Percentiles rank a stretch among this genome's conserved stretches.
These are phyloP conservation scores for Peucedramus taeniatus DNA, from an alignment of 2,113 vertebrate species.

Conservation along the genomic window DNA sequence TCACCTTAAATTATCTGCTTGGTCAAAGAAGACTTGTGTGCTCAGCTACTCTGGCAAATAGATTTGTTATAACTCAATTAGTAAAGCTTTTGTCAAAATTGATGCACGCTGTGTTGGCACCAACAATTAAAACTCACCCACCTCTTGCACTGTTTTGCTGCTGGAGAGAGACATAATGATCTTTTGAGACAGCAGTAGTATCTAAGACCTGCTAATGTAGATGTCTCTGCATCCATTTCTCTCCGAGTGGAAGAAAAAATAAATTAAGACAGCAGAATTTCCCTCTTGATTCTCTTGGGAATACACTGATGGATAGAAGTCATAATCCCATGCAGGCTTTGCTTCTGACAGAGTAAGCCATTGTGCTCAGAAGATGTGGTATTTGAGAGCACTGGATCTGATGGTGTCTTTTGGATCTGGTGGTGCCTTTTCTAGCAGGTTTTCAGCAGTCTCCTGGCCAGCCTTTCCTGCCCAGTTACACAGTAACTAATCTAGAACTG, in stretches of 20 bases:
- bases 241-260: not conserved
- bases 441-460: not conserved
- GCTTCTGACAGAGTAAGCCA: not conserved
- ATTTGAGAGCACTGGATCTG: not conserved
- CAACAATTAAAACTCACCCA: not conserved
- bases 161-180: not conserved
- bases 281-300: not conserved
- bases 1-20: not conserved
- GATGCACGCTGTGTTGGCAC: not conserved
- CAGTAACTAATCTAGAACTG: not conserved
- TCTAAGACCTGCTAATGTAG: not conserved
- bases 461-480: not conserved
- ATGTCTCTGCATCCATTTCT: not conserved
- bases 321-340: not conserved
- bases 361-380: not conserved
- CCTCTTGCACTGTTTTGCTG: not conserved
- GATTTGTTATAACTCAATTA: not conserved
- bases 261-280: not conserved
- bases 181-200: not conserved
- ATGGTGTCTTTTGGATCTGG: not conserved
- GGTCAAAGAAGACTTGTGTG: not conserved
- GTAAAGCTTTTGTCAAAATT: not conserved
- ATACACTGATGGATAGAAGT: not conserved
- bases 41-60: not conserved
- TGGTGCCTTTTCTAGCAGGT: not conserved